These are phyloP conservation scores for Ranitomeya variabilis DNA, from an alignment of 2,113 vertebrate species.

Conservation along the genomic window DNA sequence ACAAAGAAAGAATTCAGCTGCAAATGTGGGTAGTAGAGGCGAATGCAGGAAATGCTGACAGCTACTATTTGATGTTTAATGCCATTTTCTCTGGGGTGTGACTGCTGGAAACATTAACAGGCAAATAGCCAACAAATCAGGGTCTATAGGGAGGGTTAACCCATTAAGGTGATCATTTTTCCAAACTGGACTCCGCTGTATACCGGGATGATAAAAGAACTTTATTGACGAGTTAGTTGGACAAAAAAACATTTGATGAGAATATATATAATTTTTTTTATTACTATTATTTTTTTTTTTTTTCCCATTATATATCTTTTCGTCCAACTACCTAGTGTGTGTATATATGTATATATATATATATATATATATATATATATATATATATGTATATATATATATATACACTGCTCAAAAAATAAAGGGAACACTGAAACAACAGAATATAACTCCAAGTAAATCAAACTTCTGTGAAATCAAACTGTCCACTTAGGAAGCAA, in stretches of 20 bases:
- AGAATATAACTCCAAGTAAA: too few relatives aligned
- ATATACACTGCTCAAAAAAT: too few relatives aligned
- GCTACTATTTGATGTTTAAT: constrained; percentile 48
- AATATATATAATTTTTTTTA: neutral
- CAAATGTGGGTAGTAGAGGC: constrained; percentile 41
- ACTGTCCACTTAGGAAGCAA: too few relatives aligned
- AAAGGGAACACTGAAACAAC: too few relatives aligned
- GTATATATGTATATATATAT: too few relatives aligned
- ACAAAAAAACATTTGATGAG: neutral
- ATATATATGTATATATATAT: too few relatives aligned
- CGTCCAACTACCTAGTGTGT: too few relatives aligned
- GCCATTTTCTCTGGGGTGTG: constrained; percentile 50
- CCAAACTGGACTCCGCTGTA: neutral
- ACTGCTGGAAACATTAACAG: constrained; percentile 43
- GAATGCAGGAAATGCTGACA: constrained; percentile 47
- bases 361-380: too few relatives aligned
- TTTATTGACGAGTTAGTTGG: neutral
- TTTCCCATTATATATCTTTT: too few relatives aligned
- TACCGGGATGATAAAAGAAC: neutral
- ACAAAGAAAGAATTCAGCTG: constrained; percentile 46
- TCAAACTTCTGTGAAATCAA: too few relatives aligned
- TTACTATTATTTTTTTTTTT: neutral
- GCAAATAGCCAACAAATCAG: constrained; percentile 42
- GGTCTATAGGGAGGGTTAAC: constrained; percentile 31
- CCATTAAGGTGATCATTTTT: neutral